Percentiles rank a stretch among this genome's conserved stretches.
These are phyloP conservation scores for Drosophila triauraria DNA, from an alignment of 1,140 invertebrate species.

Conservation along the genomic window DNA sequence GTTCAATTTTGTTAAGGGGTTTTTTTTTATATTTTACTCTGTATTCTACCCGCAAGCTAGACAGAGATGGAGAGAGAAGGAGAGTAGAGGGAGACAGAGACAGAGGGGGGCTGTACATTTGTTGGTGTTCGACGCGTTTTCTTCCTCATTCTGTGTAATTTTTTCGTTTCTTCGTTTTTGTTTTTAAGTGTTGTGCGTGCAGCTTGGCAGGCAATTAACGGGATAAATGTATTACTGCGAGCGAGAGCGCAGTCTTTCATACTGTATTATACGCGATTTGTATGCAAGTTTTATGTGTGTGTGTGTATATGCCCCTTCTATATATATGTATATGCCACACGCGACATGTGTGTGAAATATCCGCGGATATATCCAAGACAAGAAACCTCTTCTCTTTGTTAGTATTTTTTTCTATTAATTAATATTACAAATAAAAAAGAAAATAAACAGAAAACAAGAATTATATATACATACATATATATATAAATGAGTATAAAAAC, in stretches of 20 bases:
- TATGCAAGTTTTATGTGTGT: slow-evolving; percentile 50
- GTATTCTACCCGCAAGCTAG: background rate
- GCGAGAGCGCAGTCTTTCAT: slow-evolving; percentile 28
- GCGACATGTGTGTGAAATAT: slow-evolving; percentile 25
- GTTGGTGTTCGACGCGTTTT: slow-evolving; percentile 11
- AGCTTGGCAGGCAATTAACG: slow-evolving; percentile 39
- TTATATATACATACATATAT: slow-evolving; percentile 54
- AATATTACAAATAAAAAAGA: slow-evolving; percentile 58
- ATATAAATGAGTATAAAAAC: slow-evolving; percentile 24
- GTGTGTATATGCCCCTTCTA: slow-evolving; percentile 19
- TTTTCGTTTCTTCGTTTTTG: slow-evolving; percentile 25
- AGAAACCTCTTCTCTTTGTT: slow-evolving; percentile 76
- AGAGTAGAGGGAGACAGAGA: background rate
- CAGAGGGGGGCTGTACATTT: slow-evolving; percentile 31
- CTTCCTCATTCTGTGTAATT: slow-evolving; percentile 25
- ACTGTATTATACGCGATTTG: slow-evolving; percentile 59
- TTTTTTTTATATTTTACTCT: slow-evolving; percentile 40
- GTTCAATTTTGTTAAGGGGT: slow-evolving; percentile 61
- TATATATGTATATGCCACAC: slow-evolving; percentile 8
- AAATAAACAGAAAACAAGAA: slow-evolving; percentile 14
- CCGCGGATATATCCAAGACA: slow-evolving; percentile 58
- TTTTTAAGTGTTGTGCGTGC: slow-evolving; percentile 44
- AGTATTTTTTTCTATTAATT: slow-evolving; percentile 79
- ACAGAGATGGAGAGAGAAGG: background rate
- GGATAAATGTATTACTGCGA: slow-evolving; percentile 35